Evolutionary conservation across 2,797 vertebrate genomes (phyloP), one percentile per base, ranked within the genome.

Genomic region (Menidia menidia): DNA sequence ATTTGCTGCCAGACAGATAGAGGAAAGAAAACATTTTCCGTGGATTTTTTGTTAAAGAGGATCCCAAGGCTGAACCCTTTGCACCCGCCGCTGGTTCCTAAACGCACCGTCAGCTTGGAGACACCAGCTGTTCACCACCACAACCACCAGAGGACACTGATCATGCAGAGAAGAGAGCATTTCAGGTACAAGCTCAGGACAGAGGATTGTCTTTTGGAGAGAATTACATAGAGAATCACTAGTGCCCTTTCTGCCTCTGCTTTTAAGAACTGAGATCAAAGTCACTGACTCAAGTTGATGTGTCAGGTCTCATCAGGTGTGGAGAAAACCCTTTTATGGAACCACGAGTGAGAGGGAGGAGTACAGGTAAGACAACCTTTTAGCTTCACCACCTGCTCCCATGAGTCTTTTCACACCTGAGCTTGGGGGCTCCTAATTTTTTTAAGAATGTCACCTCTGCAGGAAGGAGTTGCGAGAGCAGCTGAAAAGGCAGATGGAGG

Each of bases 281-380:
- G 30, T 44, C 25, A 58, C 45, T 79, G 35, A 83, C 33, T 33
- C 63, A 56, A 19, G n/a, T 51, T 69, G 0, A 51, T 66, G 14
- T 68, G 19, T 69, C 69, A 93, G 93, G 76, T 93, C 75, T 85
- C 92, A 94, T 68, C 92, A 93, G 81, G 80, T 86, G 31, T 94
- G 92, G 93, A 75, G 83, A 66, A 90, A 89, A 68, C 92, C 93
- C 2, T 93, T 94, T 63, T 95, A 93, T 73, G 93, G 94, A 57
- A 88, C 87, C 59, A 70, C 78, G 65, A 79, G 25, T n/a, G 92
- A 95, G 72, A 93, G 86, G 83, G 93, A 94, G 63, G 92, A 93
- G 52, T 92, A 93, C 86, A 93, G 91, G 93, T 93, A 78, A 3
- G 4, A 35, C 18, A 58, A 30, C 2, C 16, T 30, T 18, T 60